These are phyloP conservation scores for Conchocele bisecta DNA, from an alignment of 2,888 invertebrate genomes.

Conservation along the genomic window DNA sequence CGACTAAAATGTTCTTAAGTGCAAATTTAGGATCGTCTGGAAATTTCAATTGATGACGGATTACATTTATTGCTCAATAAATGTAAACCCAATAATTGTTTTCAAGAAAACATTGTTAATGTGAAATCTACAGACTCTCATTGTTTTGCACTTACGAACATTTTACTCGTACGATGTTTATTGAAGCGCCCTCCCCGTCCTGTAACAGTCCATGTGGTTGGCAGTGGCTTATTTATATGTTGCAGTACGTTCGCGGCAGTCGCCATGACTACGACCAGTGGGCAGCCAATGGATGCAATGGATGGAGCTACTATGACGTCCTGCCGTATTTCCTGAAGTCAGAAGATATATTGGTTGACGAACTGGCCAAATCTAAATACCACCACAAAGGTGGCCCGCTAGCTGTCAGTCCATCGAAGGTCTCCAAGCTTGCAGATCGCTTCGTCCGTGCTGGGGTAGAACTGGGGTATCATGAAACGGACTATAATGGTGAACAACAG, in stretches of 20 bases:
- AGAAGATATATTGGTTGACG: constrained; percentile 37
- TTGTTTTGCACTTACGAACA: too few species aligned
- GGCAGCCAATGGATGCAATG: constrained; percentile 35
- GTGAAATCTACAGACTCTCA: too few species aligned
- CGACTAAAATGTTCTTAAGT: too few species aligned
- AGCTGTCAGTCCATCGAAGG: constrained; percentile 83
- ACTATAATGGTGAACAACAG: constrained; percentile 45
- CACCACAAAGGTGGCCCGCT: constrained; percentile 42
- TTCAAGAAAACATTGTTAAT: too few species aligned
- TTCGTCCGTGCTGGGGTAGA: constrained; percentile 46
- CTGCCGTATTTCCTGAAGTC: constrained; percentile 53
- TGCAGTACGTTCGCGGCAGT: background rate
- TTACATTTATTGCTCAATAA: too few species aligned
- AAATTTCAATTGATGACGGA: too few species aligned
- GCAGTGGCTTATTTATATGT: background rate
- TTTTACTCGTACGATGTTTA: too few species aligned
- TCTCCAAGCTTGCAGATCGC: background rate
- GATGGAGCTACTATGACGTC: constrained; percentile 49
- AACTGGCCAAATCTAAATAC: constrained; percentile 25
- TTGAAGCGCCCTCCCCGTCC: too few species aligned
- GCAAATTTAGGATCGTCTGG: too few species aligned
- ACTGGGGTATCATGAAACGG: constrained; percentile 39
- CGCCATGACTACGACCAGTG: constrained; percentile 48
- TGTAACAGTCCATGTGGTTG: background rate
- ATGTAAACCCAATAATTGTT: too few species aligned